Evolutionary conservation across 2,797 vertebrate species (phyloP).

Genomic region (Brachyrhaphis roseni): DNA sequence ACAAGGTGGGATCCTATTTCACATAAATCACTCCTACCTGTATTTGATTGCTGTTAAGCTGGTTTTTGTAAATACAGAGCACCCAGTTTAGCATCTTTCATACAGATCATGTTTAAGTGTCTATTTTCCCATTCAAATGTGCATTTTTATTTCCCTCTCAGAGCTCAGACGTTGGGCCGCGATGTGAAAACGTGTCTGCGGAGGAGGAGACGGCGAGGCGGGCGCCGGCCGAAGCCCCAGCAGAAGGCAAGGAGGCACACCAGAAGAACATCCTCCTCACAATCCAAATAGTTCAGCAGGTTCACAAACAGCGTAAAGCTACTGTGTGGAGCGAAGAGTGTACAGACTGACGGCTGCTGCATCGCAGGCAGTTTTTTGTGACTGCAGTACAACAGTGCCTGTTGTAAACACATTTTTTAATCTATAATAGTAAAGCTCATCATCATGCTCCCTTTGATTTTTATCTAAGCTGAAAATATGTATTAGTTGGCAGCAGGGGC

Average conservation of each 20-base stretch:
- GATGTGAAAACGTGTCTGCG: constrained; percentile 64
- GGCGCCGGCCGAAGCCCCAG: constrained; percentile 14
- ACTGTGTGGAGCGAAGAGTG: constrained; percentile 13
- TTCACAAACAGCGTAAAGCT: constrained; percentile 23
- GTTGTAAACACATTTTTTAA: neutral
- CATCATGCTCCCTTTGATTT: constrained; percentile 5
- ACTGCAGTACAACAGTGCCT: neutral
- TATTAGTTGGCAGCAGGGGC: neutral
- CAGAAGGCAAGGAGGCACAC: constrained; percentile 42
- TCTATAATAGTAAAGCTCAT: constrained; percentile 8
- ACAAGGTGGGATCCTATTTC: constrained; percentile 12
- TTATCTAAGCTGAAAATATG: constrained; percentile 21
- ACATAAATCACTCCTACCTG: neutral
- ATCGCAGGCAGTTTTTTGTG: constrained; percentile 1
- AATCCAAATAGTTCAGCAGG: constrained; percentile 24
- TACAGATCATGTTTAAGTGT: neutral
- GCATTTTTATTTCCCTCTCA: constrained; percentile 40
- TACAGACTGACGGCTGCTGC: constrained; percentile 4
- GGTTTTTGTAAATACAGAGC: constrained; percentile 37
- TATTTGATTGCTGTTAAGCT: constrained; percentile 38
- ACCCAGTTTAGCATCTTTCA: constrained; percentile 5
- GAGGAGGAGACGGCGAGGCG: constrained; percentile 31
- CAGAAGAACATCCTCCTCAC: constrained; percentile 31
- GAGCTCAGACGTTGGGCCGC: constrained; percentile 45
- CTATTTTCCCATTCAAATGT: neutral